These are phyloP conservation scores for Xestoiulus laeticollis DNA, from an alignment of 2,888 invertebrate genomes.

Conservation along the genomic window DNA sequence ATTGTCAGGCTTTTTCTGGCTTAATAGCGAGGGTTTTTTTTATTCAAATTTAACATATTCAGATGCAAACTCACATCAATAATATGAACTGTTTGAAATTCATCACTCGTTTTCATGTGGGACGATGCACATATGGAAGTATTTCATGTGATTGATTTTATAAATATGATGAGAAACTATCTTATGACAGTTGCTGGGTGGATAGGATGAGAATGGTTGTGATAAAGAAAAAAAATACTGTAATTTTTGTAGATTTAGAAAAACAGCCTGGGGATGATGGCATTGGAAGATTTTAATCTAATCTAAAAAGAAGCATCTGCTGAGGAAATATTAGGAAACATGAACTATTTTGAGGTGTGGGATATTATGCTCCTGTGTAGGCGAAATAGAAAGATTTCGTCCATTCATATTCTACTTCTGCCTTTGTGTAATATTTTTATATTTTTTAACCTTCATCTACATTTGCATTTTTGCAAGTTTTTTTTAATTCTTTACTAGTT, in stretches of 20 bases:
- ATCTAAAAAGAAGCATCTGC: neutral
- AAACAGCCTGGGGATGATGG: neutral
- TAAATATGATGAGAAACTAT: neutral
- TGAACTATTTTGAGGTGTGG: neutral
- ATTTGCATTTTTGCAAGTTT: neutral
- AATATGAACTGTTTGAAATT: neutral
- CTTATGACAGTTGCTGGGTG: neutral
- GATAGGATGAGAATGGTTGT: neutral
- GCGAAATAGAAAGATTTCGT: neutral
- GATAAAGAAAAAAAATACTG: neutral
- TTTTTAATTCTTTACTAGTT: neutral
- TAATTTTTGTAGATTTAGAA: neutral
- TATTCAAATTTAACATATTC: neutral
- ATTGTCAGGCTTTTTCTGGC: neutral
- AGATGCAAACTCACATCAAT: neutral
- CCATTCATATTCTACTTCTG: neutral
- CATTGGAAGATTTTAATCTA: neutral
- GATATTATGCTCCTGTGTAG: neutral
- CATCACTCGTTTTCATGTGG: neutral
- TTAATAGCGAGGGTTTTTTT: neutral
- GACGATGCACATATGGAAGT: neutral
- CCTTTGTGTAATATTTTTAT: neutral
- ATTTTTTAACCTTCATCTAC: neutral
- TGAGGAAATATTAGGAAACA: neutral
- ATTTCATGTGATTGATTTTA: neutral